Base-by-base conservation (phyloP, 2,113 vertebrate species). In the Osmerus eperlanus region DNA sequence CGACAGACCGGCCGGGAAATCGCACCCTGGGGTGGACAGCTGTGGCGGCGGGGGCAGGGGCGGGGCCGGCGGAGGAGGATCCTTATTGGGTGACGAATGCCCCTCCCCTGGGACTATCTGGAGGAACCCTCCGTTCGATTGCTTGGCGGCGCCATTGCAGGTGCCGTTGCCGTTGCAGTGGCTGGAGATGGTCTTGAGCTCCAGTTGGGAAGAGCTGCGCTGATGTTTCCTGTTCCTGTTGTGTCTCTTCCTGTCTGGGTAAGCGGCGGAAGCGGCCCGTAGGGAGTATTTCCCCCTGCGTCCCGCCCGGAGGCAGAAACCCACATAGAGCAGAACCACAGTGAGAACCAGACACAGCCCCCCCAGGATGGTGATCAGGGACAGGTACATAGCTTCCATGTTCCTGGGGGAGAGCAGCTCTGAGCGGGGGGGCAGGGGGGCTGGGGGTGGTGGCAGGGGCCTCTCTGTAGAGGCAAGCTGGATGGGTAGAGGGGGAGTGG, bases 151-250 rank as follows among this genome's bases (percentile, higher is more conserved):
- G 11, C 28, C 60, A 16, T 23, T 88, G 23, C 75, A 81, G 16
- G 78, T 3, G n/a, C 79, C 77, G 0, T 89, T 84, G 16, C 88
- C 90, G 0, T 89, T 91, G 77, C 94, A 95, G 81, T 94, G 94
- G 80, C 94, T 94, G 0, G 97, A 98, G 74, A 98, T 90, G 0
- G 96, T 98, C 89, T 97, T 96, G 66, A 98, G 91, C 87, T 97
- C 96, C 81, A 96, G 89, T 0, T 91, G 90, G 66, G 94, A 78
- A 12, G 87, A 90, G 83, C 61, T 86, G 41, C 85, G 70, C 41
- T 80, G 78, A 53, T 75, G 78, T 21, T 84, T 89, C 78, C 47
- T 79, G 77, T 64, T 83, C 73, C 36, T 82, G 71, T 15, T 73
- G 8, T 87, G 78, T 55, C 86, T 84, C 74, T 91, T 92, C 7